phyloP scores from a whole-genome alignment of 2,113 vertebrate genomes.

The mouse (Mus musculus) region DNA sequence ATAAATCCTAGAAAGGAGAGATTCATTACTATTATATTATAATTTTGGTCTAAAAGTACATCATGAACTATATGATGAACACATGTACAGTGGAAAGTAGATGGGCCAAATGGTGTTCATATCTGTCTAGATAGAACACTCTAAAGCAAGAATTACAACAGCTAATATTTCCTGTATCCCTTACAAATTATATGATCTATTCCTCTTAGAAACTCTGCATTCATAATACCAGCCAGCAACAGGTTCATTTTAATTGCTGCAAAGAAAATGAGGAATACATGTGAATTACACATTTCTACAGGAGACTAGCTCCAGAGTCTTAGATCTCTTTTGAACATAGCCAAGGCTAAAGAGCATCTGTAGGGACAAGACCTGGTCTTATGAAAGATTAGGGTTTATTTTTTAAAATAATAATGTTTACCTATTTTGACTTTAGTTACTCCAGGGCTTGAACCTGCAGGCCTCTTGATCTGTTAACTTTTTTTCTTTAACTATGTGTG shows the following conservation, averaged over 20 bases:
- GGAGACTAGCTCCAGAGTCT: no score
- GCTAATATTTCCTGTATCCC: background rate
- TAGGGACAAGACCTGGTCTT: no score
- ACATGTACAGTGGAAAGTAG: background rate
- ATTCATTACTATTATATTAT: background rate
- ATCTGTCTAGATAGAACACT: background rate
- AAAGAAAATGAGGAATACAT: background rate
- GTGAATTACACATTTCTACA: background rate
- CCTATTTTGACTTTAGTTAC: no score
- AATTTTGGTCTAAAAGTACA: background rate
- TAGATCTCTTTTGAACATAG: no score
- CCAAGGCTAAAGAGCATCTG: no score
- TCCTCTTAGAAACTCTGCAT: background rate
- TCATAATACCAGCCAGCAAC: background rate
- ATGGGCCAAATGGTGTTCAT: background rate
- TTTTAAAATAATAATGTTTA: no score
- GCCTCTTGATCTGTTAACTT: no score
- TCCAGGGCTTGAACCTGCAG: no score
- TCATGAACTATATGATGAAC: background rate
- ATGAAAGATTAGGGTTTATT: no score
- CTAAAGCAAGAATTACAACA: background rate
- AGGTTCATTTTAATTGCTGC: background rate
- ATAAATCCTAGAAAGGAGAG: constrained; percentile 59
- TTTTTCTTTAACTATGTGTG: no score
- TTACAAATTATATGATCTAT: background rate